These are phyloP conservation scores for Rhinoptilus africanus DNA, from an alignment of 2,113 vertebrate species.

Conservation along the genomic window DNA sequence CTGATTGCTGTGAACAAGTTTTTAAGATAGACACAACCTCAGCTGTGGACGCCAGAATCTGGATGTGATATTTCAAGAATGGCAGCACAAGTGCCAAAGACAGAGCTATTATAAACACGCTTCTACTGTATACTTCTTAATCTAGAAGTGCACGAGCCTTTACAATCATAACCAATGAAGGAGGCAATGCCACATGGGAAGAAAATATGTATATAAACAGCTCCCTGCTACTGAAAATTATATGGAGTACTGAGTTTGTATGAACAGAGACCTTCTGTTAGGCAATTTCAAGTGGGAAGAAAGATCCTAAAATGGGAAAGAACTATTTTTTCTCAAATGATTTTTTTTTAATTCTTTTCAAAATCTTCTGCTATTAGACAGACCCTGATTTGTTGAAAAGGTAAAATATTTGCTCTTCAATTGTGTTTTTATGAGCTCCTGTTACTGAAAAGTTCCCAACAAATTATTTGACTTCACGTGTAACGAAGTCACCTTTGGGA, in stretches of 20 bases:
- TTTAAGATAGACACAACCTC: constrained; percentile 39
- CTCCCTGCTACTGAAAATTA: constrained; percentile 40
- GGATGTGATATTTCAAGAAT: constrained; percentile 42
- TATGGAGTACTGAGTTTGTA: constrained; percentile 5
- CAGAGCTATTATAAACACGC: constrained; percentile 24
- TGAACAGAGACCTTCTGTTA: constrained; percentile 46
- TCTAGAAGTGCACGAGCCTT: constrained; percentile 11
- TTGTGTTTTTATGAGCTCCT: constrained; percentile 10
- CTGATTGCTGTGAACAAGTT: constrained; percentile 6
- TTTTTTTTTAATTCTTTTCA: neutral
- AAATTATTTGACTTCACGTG: constrained; percentile 58
- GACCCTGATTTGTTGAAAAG: neutral
- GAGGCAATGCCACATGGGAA: constrained; percentile 28
- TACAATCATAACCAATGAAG: constrained; percentile 13
- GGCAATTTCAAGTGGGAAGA: constrained; percentile 40
- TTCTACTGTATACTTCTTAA: constrained; percentile 21
- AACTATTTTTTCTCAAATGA: neutral
- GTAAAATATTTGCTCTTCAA: neutral
- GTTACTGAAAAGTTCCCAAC: constrained; percentile 14
- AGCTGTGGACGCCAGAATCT: constrained; percentile 10
- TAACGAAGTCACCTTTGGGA: constrained; percentile 79
- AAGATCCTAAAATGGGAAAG: constrained; percentile 22
- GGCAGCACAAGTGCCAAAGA: constrained; percentile 37
- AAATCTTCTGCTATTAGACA: neutral
- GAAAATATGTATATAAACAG: constrained; percentile 48